These are phyloP conservation scores for Heliconius hermathena DNA, from an alignment of 1,140 invertebrate genomes.

Conservation along the genomic window DNA sequence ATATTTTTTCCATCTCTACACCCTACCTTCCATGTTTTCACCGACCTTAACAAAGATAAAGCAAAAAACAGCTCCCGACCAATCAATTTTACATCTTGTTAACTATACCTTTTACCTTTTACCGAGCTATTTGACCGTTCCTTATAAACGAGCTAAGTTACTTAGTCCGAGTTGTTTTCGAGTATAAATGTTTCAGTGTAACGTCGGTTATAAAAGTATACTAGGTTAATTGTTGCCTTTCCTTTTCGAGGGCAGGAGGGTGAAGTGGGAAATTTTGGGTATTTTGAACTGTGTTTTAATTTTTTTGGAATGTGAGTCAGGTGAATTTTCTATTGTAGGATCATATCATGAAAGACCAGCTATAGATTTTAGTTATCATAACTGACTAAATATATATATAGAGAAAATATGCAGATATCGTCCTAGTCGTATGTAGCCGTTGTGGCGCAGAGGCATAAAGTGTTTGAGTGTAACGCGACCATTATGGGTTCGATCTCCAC, in stretches of 20 bases:
- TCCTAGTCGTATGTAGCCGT: too few species aligned
- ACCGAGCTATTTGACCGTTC: conserved; percentile 49
- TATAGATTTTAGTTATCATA: too few species aligned
- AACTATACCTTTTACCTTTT: conserved; percentile 56
- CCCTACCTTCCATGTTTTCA: neutral
- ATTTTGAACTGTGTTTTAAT: neutral
- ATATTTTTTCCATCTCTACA: neutral
- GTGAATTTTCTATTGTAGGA: too few species aligned
- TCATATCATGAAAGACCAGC: too few species aligned
- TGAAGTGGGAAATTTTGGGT: conserved; percentile 1
- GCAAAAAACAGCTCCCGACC: conserved; percentile 14
- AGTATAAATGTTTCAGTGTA: conserved; percentile 42
- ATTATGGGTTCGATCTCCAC: too few species aligned
- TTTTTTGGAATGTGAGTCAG: neutral
- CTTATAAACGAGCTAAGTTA: conserved; percentile 50
- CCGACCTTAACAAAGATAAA: neutral
- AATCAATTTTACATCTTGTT: conserved; percentile 50
- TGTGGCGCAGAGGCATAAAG: too few species aligned
- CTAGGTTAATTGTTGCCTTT: conserved; percentile 21
- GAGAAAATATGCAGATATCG: too few species aligned
- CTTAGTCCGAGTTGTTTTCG: conserved; percentile 44
- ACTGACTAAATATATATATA: too few species aligned
- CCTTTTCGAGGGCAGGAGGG: neutral
- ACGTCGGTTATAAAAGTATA: conserved; percentile 15
- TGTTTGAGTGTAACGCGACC: too few species aligned